phyloP scores from a whole-genome alignment of 2,113 vertebrate genomes.

The Engystomops pustulosus region DNA sequence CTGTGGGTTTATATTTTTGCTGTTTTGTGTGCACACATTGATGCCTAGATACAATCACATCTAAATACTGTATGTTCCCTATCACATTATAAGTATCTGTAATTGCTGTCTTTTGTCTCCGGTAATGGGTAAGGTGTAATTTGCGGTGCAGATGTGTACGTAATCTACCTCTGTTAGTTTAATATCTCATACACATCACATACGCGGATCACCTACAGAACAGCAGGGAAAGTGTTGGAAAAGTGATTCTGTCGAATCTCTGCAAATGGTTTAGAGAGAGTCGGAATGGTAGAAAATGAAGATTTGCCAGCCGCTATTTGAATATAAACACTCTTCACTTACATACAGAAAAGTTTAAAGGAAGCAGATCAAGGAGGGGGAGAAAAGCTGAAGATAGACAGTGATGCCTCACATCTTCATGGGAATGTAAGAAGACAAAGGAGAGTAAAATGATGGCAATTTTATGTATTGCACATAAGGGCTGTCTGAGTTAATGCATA shows the following conservation, averaged over 20 bases:
- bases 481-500: conserved; percentile 55
- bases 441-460: conserved; percentile 51
- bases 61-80: conserved; percentile 13
- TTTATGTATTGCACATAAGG: conserved; percentile 56
- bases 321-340: conserved; percentile 54
- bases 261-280: conserved; percentile 34
- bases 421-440: conserved; percentile 48
- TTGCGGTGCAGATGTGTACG: conserved; percentile 13
- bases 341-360: conserved; percentile 51
- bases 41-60: not conserved
- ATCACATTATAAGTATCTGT: conserved; percentile 37
- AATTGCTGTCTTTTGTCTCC: conserved; percentile 19
- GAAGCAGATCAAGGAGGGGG: conserved; percentile 46
- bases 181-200: conserved; percentile 44
- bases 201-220: conserved; percentile 25
- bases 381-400: conserved; percentile 36
- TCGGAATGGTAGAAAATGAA: conserved; percentile 38
- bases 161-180: conserved; percentile 39
- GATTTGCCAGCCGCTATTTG: conserved; percentile 48
- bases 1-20: not conserved
- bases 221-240: conserved; percentile 30
- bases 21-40: conserved; percentile 8
- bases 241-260: conserved; percentile 22
- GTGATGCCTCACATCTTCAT: conserved; percentile 46
- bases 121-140: conserved; percentile 35